Evolutionary conservation across 2,888 invertebrate species (phyloP).

Genomic region (Masnerella sp.): DNA sequence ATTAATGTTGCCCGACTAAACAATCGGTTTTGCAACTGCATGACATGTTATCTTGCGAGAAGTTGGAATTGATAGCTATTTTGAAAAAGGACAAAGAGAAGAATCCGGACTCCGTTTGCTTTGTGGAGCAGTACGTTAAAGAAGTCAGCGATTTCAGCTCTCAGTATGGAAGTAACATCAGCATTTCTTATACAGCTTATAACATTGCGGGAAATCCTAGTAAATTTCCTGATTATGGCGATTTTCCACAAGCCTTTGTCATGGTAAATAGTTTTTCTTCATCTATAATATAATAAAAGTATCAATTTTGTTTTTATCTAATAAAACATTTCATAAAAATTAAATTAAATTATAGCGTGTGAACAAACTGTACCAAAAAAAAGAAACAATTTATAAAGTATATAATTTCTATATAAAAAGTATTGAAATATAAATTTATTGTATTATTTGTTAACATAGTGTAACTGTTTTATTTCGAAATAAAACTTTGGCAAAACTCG

Average conservation of each 20-base stretch:
- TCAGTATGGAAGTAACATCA: slow-evolving; percentile 92
- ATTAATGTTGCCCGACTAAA: neutral
- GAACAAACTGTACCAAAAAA: too few species aligned
- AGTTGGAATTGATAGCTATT: slow-evolving; percentile 70
- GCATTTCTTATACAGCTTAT: slow-evolving; percentile 91
- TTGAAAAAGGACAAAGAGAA: slow-evolving; percentile 67
- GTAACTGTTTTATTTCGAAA: too few species aligned
- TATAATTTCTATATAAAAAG: too few species aligned
- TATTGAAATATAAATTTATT: too few species aligned
- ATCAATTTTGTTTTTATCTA: too few species aligned
- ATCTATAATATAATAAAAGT: neutral
- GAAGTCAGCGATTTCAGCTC: slow-evolving; percentile 91
- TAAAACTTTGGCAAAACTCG: too few species aligned
- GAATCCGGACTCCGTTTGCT: slow-evolving; percentile 71
- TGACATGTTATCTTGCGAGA: slow-evolving; percentile 73
- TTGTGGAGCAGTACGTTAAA: slow-evolving; percentile 87
- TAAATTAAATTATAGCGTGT: neutral
- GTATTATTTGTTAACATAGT: too few species aligned
- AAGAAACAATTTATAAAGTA: too few species aligned
- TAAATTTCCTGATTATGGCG: slow-evolving; percentile 93
- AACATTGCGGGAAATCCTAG: slow-evolving; percentile 91
- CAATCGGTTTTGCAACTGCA: slow-evolving; percentile 30
- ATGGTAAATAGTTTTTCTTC: slow-evolving; percentile 83
- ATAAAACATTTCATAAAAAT: too few species aligned
- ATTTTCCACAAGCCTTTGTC: slow-evolving; percentile 93